phyloP scores from a whole-genome alignment of 2,888 invertebrate species.

The Diachrysia chrysitis region DNA sequence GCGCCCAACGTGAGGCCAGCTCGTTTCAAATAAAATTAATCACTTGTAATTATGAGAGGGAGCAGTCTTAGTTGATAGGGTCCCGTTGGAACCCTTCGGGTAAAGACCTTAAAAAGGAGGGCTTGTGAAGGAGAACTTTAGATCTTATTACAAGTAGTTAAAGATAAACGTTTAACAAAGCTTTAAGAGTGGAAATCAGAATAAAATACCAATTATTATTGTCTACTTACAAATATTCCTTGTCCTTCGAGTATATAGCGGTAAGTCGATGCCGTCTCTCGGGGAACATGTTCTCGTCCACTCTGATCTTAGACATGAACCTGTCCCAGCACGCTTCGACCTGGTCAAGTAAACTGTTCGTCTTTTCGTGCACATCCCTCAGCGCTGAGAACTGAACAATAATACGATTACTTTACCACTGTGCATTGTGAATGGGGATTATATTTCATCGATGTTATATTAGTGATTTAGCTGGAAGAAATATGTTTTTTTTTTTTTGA shows the following conservation, averaged over 20 bases:
- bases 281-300: conserved; percentile 93
- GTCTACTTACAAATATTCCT: conserved; percentile 95
- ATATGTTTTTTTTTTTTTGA: too few relatives aligned
- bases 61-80: too few relatives aligned
- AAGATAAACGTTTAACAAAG: too few relatives aligned
- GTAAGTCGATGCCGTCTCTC: conserved; percentile 94
- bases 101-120: too few relatives aligned
- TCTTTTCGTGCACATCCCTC: conserved; percentile 90
- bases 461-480: background rate
- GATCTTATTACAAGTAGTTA: too few relatives aligned
- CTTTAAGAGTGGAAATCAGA: too few relatives aligned
- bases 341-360: conserved; percentile 88
- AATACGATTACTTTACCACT: background rate
- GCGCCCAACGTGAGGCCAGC: background rate
- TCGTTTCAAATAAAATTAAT: too few relatives aligned
- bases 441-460: background rate
- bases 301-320: conserved; percentile 89
- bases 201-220: too few relatives aligned
- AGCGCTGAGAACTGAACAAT: conserved; percentile 89
- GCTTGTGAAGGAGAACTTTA: too few relatives aligned
- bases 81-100: too few relatives aligned
- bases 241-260: conserved; percentile 96
- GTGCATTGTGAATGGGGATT: background rate
- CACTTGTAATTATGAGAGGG: too few relatives aligned
- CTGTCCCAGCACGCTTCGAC: conserved; percentile 89